A percentile compares a stretch with the other conserved stretches of the same genome.
phyloP scores from a whole-genome alignment of 1,140 invertebrate species.

The Wasmannia auropunctata region DNA sequence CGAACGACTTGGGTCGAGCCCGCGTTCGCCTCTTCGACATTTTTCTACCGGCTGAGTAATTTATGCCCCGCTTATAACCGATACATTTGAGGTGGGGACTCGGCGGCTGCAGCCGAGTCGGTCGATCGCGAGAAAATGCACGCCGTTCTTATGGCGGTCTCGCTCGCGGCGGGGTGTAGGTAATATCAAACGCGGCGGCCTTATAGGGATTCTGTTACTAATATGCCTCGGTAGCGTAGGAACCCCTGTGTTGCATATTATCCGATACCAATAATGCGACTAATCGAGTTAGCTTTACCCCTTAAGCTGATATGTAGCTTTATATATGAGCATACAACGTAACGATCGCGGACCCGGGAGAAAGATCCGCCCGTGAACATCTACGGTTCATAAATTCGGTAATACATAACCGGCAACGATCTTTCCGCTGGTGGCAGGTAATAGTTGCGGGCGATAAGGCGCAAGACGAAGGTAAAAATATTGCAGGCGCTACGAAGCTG shows the following conservation, averaged over 20 bases:
- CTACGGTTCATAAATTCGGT: slow-evolving; percentile 46
- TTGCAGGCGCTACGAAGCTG: neutral
- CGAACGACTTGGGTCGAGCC: slow-evolving; percentile 4
- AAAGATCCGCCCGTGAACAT: slow-evolving; percentile 34
- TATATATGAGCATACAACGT: slow-evolving; percentile 78
- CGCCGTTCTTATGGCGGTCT: slow-evolving; percentile 24
- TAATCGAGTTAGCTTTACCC: slow-evolving; percentile 83
- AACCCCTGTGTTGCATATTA: slow-evolving; percentile 85
- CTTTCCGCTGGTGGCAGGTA: slow-evolving; percentile 51
- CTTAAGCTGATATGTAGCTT: slow-evolving; percentile 85
- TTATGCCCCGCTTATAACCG: slow-evolving; percentile 57
- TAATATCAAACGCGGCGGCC: slow-evolving; percentile 85
- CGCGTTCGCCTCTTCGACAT: slow-evolving; percentile 11
- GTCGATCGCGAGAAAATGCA: slow-evolving; percentile 58
- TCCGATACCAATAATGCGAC: slow-evolving; percentile 86
- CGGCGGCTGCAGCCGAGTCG: slow-evolving; percentile 20
- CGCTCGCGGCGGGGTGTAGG: slow-evolving; percentile 76
- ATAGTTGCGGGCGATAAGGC: slow-evolving; percentile 39
- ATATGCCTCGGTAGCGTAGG: slow-evolving; percentile 80
- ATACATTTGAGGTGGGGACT: slow-evolving; percentile 4
- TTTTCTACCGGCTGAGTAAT: slow-evolving; percentile 47
- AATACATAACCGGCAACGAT: slow-evolving; percentile 52
- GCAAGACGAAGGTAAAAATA: slow-evolving; percentile 31
- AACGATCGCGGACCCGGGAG: slow-evolving; percentile 72
- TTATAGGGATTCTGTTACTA: slow-evolving; percentile 86